These are phyloP conservation scores for Hydrochoerus hydrochaeris DNA, from an alignment of 2,113 vertebrate genomes.

Conservation along the genomic window DNA sequence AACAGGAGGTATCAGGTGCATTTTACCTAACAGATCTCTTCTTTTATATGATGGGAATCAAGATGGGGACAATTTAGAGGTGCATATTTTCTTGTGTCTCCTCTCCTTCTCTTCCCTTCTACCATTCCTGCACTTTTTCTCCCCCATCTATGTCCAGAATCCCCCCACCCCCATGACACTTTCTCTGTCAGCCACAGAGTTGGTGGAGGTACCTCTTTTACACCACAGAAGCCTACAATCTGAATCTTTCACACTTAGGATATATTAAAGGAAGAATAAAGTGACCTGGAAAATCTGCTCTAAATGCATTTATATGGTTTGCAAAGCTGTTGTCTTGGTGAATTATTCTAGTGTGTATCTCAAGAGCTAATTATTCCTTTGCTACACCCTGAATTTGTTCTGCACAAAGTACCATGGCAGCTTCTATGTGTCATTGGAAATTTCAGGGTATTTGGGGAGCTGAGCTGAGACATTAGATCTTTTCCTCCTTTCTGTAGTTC, in stretches of 20 bases:
- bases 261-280: background rate
- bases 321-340: background rate
- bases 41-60: slow-evolving; percentile 8
- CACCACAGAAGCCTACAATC: background rate
- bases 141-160: background rate
- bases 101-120: background rate
- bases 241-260: background rate
- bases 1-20: too few relatives aligned
- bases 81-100: background rate
- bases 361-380: background rate
- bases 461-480: background rate
- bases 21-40: background rate
- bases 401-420: background rate
- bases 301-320: background rate
- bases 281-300: background rate
- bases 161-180: background rate
- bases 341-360: background rate
- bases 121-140: background rate
- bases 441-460: background rate
- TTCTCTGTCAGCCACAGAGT: background rate
- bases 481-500: background rate
- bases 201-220: background rate
- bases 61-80: background rate
- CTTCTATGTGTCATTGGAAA: background rate
- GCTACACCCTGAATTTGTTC: slow-evolving; percentile 10